Conservation (phyloP, 1,140 invertebrate genomes). For the Apis florea region DNA sequence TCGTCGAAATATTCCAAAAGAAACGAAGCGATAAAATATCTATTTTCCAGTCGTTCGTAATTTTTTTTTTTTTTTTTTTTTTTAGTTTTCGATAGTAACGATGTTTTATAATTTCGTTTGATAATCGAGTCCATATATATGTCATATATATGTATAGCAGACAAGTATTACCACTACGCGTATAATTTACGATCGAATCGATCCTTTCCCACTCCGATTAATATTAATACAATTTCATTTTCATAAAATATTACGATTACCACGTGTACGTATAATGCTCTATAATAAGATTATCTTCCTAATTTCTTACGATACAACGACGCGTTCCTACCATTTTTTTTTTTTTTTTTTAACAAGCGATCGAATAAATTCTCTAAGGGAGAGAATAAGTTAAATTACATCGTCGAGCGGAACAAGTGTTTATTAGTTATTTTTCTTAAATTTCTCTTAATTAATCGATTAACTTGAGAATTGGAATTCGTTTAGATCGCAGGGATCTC, state of each 20-base stretch:
- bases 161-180: no score
- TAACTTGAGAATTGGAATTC: constrained; percentile 2
- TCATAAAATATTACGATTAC: not conserved
- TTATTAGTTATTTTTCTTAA: not conserved
- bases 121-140: no score
- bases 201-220: not conserved
- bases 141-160: no score
- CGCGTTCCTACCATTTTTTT: constrained; percentile 12
- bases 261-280: not conserved
- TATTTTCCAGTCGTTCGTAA: no score
- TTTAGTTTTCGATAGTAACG: no score
- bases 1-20: no score
- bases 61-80: no score
- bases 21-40: no score
- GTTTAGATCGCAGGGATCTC: constrained; percentile 34
- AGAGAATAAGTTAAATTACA: not conserved
- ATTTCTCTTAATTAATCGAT: not conserved
- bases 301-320: constrained; percentile 32
- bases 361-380: constrained; percentile 8
- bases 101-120: no score
- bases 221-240: not conserved
- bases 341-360: constrained; percentile 11
- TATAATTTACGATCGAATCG: not conserved
- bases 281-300: not conserved
- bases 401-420: not conserved